These are phyloP conservation scores for Pycnomerus fuliginosus DNA, from an alignment of 2,888 invertebrate genomes.

Conservation along the genomic window DNA sequence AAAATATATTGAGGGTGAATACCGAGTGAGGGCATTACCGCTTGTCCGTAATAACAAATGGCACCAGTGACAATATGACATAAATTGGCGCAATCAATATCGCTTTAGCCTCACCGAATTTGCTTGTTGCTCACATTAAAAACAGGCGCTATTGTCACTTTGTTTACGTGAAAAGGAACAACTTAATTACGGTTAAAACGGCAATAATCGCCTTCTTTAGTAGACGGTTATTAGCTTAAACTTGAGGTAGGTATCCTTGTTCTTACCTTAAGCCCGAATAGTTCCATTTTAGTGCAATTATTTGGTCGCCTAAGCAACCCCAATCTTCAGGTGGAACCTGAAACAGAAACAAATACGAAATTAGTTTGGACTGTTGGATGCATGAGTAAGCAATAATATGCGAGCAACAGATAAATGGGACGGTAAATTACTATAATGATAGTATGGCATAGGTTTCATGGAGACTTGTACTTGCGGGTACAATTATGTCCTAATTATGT, in stretches of 20 bases:
- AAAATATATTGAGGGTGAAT: too few species aligned
- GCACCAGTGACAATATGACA: conserved; percentile 8
- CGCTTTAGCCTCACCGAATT: conserved; percentile 5
- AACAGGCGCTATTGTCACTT: too few species aligned
- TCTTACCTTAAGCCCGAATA: conserved; percentile 29
- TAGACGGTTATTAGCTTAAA: too few species aligned
- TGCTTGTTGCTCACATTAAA: conserved; percentile 9
- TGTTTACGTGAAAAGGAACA: too few species aligned
- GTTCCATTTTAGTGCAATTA: conserved; percentile 27
- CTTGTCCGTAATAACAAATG: conserved; percentile 13
- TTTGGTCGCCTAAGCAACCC: conserved; percentile 11
- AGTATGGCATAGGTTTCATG: too few species aligned
- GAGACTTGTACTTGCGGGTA: too few species aligned
- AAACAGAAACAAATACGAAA: conserved; percentile 11
- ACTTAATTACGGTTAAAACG: too few species aligned
- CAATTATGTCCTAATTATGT: too few species aligned
- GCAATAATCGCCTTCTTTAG: too few species aligned
- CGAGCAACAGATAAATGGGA: too few species aligned
- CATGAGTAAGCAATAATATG: neutral
- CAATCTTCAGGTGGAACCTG: conserved; percentile 20
- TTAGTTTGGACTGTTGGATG: neutral
- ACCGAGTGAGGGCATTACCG: conserved; percentile 5
- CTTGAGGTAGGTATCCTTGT: neutral
- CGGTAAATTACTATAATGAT: too few species aligned
- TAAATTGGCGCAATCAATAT: conserved; percentile 14